phyloP scores from a whole-genome alignment of 2,888 invertebrate species.

The Molorchus minor region DNA sequence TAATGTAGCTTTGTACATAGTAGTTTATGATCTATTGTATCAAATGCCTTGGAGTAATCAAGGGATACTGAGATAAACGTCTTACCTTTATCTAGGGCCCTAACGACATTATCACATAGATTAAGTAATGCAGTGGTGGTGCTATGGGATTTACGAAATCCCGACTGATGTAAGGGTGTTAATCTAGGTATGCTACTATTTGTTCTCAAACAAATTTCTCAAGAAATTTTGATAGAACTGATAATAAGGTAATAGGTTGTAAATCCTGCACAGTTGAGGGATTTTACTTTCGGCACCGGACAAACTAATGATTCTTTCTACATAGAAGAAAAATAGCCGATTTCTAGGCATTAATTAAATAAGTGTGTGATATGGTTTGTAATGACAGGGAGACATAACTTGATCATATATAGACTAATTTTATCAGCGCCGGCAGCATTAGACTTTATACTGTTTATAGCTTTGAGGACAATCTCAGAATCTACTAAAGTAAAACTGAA shows the following conservation, averaged over 20 bases:
- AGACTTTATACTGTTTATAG: not conserved
- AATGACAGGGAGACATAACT: not conserved
- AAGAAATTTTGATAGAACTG: not conserved
- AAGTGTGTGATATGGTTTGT: not conserved
- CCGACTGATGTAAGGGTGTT: not conserved
- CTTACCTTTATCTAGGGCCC: not conserved
- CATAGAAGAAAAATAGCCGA: not conserved
- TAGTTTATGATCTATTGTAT: not conserved
- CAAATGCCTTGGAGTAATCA: not conserved
- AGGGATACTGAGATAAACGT: not conserved
- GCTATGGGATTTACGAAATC: not conserved
- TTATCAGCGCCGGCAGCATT: not conserved
- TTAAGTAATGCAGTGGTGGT: not conserved
- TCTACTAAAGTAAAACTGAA: too few species aligned
- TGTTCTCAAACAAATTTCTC: not conserved
- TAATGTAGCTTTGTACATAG: too few species aligned
- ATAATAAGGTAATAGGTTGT: not conserved
- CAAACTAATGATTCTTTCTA: not conserved
- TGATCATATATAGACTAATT: not conserved
- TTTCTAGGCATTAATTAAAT: not conserved
- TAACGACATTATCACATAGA: not conserved
- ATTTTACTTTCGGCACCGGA: not conserved
- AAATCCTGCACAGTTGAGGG: not conserved
- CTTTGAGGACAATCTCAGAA: too few species aligned
- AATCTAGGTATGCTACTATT: not conserved